Evolutionary conservation across 2,888 invertebrate genomes (phyloP).

Genomic region (Miltochrista miniata): DNA sequence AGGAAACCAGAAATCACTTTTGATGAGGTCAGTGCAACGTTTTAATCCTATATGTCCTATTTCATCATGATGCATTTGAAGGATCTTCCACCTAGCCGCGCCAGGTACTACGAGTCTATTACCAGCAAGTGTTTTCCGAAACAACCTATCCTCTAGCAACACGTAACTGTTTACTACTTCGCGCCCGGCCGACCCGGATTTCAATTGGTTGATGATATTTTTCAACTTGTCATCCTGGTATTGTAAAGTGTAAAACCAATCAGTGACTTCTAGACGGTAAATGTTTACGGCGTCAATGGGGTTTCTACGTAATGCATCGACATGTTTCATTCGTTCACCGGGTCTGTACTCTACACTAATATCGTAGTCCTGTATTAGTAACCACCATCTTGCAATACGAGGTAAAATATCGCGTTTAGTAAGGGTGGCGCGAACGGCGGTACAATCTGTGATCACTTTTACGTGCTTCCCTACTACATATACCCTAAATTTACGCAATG

Average conservation of each 20-base stretch:
- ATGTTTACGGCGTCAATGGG: not conserved
- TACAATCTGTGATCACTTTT: too few species aligned
- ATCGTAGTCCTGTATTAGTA: not conserved
- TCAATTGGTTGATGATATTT: not conserved
- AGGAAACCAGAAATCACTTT: not conserved
- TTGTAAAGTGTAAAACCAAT: not conserved
- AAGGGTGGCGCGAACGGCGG: too few species aligned
- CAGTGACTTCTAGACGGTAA: too few species aligned
- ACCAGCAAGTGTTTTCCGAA: not conserved
- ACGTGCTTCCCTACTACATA: too few species aligned
- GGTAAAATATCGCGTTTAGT: too few species aligned
- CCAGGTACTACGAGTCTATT: not conserved
- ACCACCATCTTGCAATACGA: not conserved
- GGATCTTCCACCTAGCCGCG: not conserved
- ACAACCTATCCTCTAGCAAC: not conserved
- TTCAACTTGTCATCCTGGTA: not conserved
- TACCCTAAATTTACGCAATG: too few species aligned
- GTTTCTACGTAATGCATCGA: not conserved
- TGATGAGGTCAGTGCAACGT: not conserved
- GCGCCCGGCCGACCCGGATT: not conserved
- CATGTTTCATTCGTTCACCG: not conserved
- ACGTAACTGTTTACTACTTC: not conserved
- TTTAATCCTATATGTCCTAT: not conserved
- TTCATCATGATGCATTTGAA: not conserved
- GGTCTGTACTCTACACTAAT: not conserved